Evolutionary conservation across 2,113 vertebrate genomes (phyloP), one percentile per base, ranked within the genome.

Genomic region (Irena cyanogastra): DNA sequence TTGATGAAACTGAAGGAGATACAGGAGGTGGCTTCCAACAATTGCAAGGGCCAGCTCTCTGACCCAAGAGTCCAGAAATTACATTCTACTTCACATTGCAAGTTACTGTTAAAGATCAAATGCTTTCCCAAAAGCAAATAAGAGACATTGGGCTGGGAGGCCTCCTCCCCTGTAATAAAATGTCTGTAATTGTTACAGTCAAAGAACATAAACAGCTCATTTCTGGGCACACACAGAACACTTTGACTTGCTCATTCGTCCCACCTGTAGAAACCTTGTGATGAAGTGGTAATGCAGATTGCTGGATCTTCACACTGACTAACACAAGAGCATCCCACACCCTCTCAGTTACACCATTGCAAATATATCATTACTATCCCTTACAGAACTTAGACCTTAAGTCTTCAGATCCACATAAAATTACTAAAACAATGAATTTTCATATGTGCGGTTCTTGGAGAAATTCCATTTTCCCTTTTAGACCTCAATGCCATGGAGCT

Each of bases 141-240:
- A 71, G 60, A 83, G 39, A 59, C 0, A 0, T 11, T 3, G 3
- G 33, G n/a, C 59, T 64, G 12, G 42, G n/a, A 37, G 8, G 6
- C 28, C 22, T 83, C 50, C 19, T 59, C 18, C 57, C 47, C 41
- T 68, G 28, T 26, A 64, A 56, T 47, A 37, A 80, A 90, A 52
- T 18, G 13, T 37, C 49, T 69, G 41, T 56, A 90, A 72, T 23
- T 69, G 53, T 52, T 77, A 53, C 1, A 16, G 27, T 12, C 8
- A 3, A 19, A 19, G 30, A 83, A 72, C 26, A 61, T 22, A n/a
- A 52, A 41, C 59, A 72, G 24, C 9, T 28, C 18, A 56, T 41
- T 89, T 89, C 31, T 57, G 45, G 28, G 42, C 50, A 57, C 18
- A 30, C 10, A 37, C 4, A 39, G 49, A 76, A 15, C 45, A 70